Conservation (phyloP, 2,113 vertebrate species). For the Cavia aperea region DNA sequence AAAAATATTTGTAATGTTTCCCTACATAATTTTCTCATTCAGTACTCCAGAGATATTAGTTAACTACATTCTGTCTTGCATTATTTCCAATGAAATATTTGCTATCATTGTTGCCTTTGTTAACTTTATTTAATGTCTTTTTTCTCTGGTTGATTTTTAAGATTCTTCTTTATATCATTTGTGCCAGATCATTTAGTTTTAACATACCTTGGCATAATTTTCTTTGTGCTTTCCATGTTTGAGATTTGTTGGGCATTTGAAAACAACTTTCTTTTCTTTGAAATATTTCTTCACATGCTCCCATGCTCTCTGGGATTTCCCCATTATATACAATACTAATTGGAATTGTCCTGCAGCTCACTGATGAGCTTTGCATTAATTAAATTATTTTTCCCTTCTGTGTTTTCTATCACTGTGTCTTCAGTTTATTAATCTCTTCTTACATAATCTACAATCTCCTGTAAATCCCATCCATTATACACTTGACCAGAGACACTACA, state of each 20-base stretch:
- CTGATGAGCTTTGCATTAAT: not conserved
- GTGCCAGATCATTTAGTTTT: not conserved
- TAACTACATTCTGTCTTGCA: not conserved
- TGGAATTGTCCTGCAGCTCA: not conserved
- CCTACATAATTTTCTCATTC: not conserved
- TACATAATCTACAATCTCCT: not conserved
- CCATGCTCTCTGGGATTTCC: not conserved
- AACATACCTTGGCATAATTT: not conserved
- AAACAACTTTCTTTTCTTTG: not conserved
- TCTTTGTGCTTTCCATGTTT: not conserved
- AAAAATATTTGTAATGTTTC: not conserved
- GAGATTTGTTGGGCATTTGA: not conserved
- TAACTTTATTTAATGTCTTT: not conserved
- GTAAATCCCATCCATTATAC: not conserved
- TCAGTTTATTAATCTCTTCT: not conserved
- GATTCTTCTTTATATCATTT: not conserved
- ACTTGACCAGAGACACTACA: not conserved
- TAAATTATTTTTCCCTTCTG: not conserved
- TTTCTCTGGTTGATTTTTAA: not conserved
- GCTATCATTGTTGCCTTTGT: not conserved
- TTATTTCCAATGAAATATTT: not conserved
- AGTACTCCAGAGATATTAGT: not conserved
- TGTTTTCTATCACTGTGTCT: not conserved
- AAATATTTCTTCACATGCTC: not conserved
- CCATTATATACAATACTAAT: too few relatives aligned